Evolutionary conservation across 2,113 vertebrate species (phyloP).

Genomic region (Oreocharis arfaki): DNA sequence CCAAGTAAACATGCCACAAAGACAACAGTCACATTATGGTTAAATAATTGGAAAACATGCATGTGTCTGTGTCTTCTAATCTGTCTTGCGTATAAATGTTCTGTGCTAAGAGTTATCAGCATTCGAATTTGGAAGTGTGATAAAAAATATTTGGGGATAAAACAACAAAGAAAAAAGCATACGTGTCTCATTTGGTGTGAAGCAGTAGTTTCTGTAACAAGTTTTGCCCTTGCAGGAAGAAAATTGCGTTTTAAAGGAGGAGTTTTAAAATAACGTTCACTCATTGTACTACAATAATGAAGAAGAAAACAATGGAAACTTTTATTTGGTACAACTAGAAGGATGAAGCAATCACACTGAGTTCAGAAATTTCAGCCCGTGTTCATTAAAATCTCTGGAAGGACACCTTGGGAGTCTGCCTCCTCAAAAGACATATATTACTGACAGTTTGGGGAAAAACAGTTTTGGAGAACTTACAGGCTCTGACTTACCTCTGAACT

Average conservation of each 20-base stretch:
- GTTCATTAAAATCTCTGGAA: neutral
- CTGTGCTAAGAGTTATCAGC: neutral
- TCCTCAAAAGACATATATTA: neutral
- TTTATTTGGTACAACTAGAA: neutral
- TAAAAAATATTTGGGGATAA: conserved; percentile 11
- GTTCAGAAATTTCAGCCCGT: neutral
- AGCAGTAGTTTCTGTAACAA: neutral
- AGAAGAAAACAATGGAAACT: neutral
- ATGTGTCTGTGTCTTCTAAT: neutral
- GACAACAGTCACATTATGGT: neutral
- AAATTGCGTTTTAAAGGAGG: neutral
- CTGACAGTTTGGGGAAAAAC: neutral
- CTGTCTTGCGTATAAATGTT: neutral
- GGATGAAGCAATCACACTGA: neutral
- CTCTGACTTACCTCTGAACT: neutral
- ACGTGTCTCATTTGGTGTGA: neutral
- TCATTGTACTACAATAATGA: neutral
- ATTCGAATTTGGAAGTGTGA: neutral
- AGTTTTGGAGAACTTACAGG: neutral
- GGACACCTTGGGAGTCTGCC: neutral
- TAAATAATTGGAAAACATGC: neutral
- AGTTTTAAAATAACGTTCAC: neutral
- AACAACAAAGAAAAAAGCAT: neutral
- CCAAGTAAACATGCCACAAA: neutral
- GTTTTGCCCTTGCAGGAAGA: neutral